Evolutionary conservation across 2,113 vertebrate genomes (phyloP).

Genomic region (Glareola pratincola): DNA sequence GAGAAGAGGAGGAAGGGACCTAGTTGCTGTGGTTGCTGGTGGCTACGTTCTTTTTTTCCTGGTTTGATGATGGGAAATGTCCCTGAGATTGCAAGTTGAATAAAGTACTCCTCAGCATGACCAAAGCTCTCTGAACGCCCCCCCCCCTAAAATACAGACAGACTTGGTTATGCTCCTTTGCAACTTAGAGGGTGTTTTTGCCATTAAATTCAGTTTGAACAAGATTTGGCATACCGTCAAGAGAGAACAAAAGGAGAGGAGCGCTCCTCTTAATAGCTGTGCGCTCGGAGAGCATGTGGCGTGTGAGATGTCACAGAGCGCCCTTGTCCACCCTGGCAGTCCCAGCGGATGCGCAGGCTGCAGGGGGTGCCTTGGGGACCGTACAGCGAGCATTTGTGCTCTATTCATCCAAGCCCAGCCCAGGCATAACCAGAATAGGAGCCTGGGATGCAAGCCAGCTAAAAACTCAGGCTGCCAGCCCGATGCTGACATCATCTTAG

Average conservation of each 20-base stretch:
- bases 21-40: neutral
- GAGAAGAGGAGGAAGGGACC: neutral
- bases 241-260: neutral
- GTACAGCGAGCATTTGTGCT: neutral
- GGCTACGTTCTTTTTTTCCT: neutral
- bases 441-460: neutral
- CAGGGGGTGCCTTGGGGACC: neutral
- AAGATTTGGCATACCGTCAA: neutral
- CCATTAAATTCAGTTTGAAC: neutral
- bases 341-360: neutral
- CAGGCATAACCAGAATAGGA: neutral
- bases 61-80: neutral
- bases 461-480: neutral
- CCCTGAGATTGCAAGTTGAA: neutral
- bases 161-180: neutral
- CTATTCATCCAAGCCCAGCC: neutral
- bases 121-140: neutral
- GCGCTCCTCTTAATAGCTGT: neutral
- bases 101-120: neutral
- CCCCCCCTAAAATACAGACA: rapidly evolving
- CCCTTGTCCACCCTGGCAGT: neutral
- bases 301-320: neutral
- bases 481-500: neutral
- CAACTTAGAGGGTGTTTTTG: neutral
- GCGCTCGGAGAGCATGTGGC: neutral